phyloP scores from a whole-genome alignment of 2,888 invertebrate genomes.

The Caenorhabditis sp. region DNA sequence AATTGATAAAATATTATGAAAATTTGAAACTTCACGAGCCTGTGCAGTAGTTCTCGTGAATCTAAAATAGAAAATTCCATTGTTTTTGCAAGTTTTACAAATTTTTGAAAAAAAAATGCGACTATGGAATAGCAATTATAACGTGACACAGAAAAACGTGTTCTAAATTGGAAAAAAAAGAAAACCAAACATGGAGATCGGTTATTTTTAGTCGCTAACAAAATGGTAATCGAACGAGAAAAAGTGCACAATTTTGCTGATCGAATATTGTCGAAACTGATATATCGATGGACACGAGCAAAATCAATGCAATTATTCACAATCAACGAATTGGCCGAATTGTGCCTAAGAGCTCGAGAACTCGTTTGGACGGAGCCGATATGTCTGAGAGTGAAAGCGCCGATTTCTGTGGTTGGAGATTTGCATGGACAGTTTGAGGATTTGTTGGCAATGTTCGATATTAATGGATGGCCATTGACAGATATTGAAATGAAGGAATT shows the following conservation, averaged over 20 bases:
- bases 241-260: conserved; percentile 14
- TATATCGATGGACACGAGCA: conserved; percentile 24
- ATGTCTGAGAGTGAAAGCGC: conserved; percentile 71
- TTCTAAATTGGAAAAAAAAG: too few relatives aligned
- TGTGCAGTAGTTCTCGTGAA: too few relatives aligned
- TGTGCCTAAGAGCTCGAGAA: conserved; percentile 58
- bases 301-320: conserved; percentile 49
- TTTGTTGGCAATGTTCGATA: conserved; percentile 53
- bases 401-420: conserved; percentile 97
- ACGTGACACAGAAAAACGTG: too few relatives aligned
- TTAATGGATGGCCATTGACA: conserved; percentile 51
- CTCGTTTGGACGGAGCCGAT: conserved; percentile 56
- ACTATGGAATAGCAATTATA: too few relatives aligned
- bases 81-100: too few relatives aligned
- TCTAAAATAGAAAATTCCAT: too few relatives aligned
- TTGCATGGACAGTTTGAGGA: conserved; percentile 91
- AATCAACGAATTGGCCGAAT: conserved; percentile 56
- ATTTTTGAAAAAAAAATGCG: too few relatives aligned
- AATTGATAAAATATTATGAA: too few relatives aligned
- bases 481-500: conserved; percentile 4
- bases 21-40: too few relatives aligned
- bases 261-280: conserved; percentile 23
- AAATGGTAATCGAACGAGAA: neutral
- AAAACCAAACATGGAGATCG: too few relatives aligned
- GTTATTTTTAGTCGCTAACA: neutral